Conservation (phyloP, 2,888 invertebrate species). For the Ethmia dodecea region DNA sequence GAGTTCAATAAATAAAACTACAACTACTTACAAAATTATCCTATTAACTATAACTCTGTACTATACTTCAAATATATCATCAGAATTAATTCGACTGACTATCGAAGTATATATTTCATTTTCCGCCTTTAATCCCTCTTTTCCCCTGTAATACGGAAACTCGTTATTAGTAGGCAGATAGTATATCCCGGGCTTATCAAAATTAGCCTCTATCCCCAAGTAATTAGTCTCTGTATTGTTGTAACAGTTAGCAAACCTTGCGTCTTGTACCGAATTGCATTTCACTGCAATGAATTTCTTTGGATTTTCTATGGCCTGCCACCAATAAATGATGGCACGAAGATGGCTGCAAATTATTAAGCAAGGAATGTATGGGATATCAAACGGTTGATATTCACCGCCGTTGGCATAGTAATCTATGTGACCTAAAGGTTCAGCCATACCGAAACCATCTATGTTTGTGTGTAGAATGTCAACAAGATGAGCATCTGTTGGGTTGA, state of each 20-base stretch:
- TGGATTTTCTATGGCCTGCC: constrained; percentile 61
- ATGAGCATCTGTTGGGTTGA: constrained; percentile 41
- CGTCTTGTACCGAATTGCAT: constrained; percentile 56
- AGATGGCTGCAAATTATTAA: constrained; percentile 56
- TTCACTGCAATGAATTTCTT: constrained; percentile 54
- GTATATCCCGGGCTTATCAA: constrained; percentile 48
- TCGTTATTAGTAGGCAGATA: constrained; percentile 54
- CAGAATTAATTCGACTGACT: constrained; percentile 41
- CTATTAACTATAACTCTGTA: too few species aligned
- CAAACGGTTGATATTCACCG: constrained; percentile 60
- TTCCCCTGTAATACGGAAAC: constrained; percentile 57
- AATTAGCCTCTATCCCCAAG: constrained; percentile 48
- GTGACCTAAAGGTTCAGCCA: constrained; percentile 55
- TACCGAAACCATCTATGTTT: constrained; percentile 68
- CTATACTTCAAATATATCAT: constrained; percentile 31
- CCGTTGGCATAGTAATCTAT: constrained; percentile 64
- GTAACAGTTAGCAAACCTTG: constrained; percentile 52
- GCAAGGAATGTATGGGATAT: constrained; percentile 55
- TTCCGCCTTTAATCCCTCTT: constrained; percentile 48
- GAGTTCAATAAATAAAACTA: too few species aligned
- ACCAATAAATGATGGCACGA: constrained; percentile 52
- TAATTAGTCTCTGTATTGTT: constrained; percentile 48
- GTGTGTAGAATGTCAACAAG: constrained; percentile 58
- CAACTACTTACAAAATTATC: too few species aligned
- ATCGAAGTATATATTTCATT: constrained; percentile 53